Base-by-base conservation (phyloP, 2,888 invertebrate genomes). In the Hypselothyrea guttata region DNA sequence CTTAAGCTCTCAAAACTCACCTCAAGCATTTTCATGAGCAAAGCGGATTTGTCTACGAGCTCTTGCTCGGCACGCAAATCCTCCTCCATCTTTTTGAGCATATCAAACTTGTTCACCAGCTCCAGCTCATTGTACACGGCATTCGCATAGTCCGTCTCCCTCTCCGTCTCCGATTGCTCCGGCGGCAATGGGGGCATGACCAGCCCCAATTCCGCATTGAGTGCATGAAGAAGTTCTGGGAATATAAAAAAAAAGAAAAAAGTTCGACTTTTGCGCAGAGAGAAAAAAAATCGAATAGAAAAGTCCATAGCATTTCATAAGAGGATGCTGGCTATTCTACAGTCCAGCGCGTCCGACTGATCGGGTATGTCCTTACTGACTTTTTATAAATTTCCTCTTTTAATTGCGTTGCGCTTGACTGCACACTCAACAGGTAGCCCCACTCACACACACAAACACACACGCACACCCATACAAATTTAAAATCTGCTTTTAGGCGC, bases 1-100 rank as follows among this genome's bases (percentile, higher is more conserved):
- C n/a, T 22, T 22, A 22, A 22, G 22, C 22, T 22, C 22, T 5
- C 48, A 47, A 11, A 62, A 63, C 68, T 66, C 61, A 90, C 90
- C 87, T 90, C 90, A 5, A 90, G 62, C 69, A 90, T 71, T 83
- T 89, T 89, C 87, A 90, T 87, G 45, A 90, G 70, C 45, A 90
- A 70, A 41, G 87, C 84, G 40, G 90, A 89, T 83, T 90, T 90
- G 49, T 85, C 87, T 53, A 89, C 88, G 56, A 90, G 84, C 63
- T 90, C 89, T 71, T 89, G 89, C 49, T 90, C 90, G 30, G 87
- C 85, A 28, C 84, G 85, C 40, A 90, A 86, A 42, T 89, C 89
- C 38, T 88, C 76, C 47, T 89, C 87, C 54, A 90, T 60, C 64
- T 88, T 87, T 48, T 85, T 84, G 4, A 90, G 61, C 57, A 89